Evolutionary conservation across 2,797 vertebrate species (phyloP).

Genomic region (Microchirus variegatus): DNA sequence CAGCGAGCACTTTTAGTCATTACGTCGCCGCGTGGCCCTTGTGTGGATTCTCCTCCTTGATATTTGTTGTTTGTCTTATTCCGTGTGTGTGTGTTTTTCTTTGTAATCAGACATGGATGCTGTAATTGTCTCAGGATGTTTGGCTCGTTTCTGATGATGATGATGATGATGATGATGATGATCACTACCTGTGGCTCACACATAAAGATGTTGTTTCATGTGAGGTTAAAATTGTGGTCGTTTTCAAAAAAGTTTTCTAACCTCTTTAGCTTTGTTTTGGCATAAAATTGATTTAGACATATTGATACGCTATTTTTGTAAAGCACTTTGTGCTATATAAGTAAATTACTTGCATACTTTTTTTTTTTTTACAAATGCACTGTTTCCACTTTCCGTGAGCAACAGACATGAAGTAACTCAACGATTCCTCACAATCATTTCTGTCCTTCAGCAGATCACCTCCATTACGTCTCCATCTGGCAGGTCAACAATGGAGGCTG

Average conservation of each 20-base stretch:
- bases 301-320: too few species aligned
- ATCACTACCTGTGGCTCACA: not conserved
- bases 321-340: too few species aligned
- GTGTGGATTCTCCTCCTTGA: too few species aligned
- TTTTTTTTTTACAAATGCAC: not conserved
- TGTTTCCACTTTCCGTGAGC: constrained; percentile 43
- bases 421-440: constrained; percentile 66
- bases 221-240: not conserved
- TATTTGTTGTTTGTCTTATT: not conserved
- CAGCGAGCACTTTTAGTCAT: too few species aligned
- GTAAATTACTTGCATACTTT: too few species aligned
- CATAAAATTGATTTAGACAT: not conserved
- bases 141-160: not conserved
- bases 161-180: not conserved
- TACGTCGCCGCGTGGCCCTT: too few species aligned
- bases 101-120: not conserved
- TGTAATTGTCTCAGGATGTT: not conserved
- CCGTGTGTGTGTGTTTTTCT: not conserved
- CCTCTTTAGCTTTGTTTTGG: too few species aligned
- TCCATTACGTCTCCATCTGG: constrained; percentile 26
- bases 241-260: too few species aligned
- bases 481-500: constrained; percentile 41
- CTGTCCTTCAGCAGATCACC: constrained; percentile 54
- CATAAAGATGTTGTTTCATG: not conserved
- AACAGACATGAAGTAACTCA: constrained; percentile 58